Percentiles rank a stretch among this genome's conserved stretches.
Evolutionary conservation across 2,113 vertebrate species (phyloP).

Genomic region (Eurystomus gularis): DNA sequence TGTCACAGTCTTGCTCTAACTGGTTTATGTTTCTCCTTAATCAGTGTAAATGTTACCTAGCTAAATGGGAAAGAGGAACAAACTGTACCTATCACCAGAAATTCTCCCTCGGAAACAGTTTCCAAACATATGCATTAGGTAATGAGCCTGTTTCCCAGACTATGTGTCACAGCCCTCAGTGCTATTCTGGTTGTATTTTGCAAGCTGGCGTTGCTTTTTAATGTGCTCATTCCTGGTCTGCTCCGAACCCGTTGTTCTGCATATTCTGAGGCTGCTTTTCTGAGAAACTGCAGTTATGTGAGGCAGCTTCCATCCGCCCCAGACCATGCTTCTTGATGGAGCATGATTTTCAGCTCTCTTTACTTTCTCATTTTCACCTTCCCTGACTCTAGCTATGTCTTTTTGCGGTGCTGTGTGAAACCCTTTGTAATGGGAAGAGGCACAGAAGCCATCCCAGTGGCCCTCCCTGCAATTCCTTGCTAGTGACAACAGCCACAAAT

Average conservation of each 20-base stretch:
- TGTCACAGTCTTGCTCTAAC: neutral
- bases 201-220: conserved; percentile 39
- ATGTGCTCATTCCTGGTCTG: neutral
- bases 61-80: conserved; percentile 25
- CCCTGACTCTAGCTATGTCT: neutral
- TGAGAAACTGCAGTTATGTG: neutral
- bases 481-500: neutral
- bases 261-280: neutral
- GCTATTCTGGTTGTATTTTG: conserved; percentile 38
- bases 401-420: neutral
- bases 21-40: neutral
- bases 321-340: neutral
- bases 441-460: rapidly evolving
- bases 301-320: neutral
- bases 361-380: neutral
- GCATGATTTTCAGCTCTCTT: neutral
- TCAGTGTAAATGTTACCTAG: conserved; percentile 36
- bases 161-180: conserved; percentile 8
- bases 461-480: neutral
- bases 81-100: conserved; percentile 41
- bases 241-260: conserved; percentile 23
- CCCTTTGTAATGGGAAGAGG: neutral
- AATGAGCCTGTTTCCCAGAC: conserved; percentile 35
- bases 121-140: conserved; percentile 57
- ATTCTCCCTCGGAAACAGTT: conserved; percentile 26